Base-by-base conservation (phyloP, 2,888 invertebrate species). In the Nudaria mundana region DNA sequence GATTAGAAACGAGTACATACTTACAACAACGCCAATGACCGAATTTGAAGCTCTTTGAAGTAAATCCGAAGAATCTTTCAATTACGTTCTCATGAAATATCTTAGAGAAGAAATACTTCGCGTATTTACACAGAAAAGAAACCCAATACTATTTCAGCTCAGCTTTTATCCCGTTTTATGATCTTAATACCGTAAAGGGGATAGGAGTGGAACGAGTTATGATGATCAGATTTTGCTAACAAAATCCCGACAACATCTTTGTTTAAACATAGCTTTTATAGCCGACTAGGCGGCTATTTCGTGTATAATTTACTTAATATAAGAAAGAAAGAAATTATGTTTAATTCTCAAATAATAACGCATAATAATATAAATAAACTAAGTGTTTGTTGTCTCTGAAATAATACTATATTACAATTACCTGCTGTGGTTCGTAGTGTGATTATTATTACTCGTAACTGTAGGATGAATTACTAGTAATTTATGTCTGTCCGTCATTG, bases 151-250 rank as follows among this genome's bases (percentile, higher is more conserved):
- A 48, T 47, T 47, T 45, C 52, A 45, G 40, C 41, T 36, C 40
- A 51, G n/a, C 41, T 52, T 55, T 52, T 48, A 56, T 59, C 45
- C 56, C 56, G 24, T 25, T 59, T 56, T 59, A 50, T 53, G 57
- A 59, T 57, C 52, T 59, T 57, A 59, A 58, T 57, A 52, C 44
- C 52, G 45, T 59, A 57, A 57, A 59, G 44, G 42, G 57, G 57
- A 55, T 57, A 40, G 41, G 35, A 40, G 47, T 40, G 44, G 49
- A 58, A 52, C 59, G 52, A 56, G 59, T 57, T 58, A 57, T 37
- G 45, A 48, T 55, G 52, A 57, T 57, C 59, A 59, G 52, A 58
- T 57, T 57, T 48, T 55, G 56, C 48, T 31, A 45, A 46, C 24
- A 34, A 38, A 58, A 49, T 42, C 49, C 44, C 24, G 36, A 6